phyloP scores from a whole-genome alignment of 2,888 invertebrate species.

The Leptopilina drosophilae region DNA sequence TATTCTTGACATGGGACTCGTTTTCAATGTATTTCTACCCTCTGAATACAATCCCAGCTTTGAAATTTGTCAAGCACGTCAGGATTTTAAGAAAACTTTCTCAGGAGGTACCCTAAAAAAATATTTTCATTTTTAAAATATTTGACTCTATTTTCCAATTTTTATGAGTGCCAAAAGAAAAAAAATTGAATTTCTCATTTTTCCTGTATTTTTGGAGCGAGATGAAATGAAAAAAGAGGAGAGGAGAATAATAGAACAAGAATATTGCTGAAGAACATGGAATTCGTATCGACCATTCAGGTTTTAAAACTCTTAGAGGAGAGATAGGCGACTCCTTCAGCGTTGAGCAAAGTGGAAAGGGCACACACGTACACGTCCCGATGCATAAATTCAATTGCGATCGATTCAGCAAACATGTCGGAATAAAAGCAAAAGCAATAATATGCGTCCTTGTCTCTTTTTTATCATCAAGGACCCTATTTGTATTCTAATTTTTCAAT shows the following conservation, averaged over 20 bases:
- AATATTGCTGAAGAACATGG: conserved; percentile 31
- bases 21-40: too few relatives aligned
- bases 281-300: conserved; percentile 22
- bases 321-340: conserved; percentile 17
- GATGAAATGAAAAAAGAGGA: neutral
- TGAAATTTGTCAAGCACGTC: too few relatives aligned
- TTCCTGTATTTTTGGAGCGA: too few relatives aligned
- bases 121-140: too few relatives aligned
- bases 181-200: too few relatives aligned
- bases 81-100: too few relatives aligned
- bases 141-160: too few relatives aligned
- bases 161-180: too few relatives aligned
- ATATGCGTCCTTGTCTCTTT: conserved; percentile 16
- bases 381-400: conserved; percentile 39
- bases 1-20: too few relatives aligned
- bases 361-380: conserved; percentile 26
- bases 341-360: conserved; percentile 18
- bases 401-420: conserved; percentile 38
- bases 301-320: conserved; percentile 2
- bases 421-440: conserved; percentile 36
- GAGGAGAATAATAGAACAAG: neutral
- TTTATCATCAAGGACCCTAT: conserved; percentile 17
- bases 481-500: conserved; percentile 10
- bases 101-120: too few relatives aligned
- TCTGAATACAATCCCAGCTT: too few relatives aligned